Evolutionary conservation across 1,140 invertebrate species (phyloP).

Genomic region (Eurytemora carolleeae): DNA sequence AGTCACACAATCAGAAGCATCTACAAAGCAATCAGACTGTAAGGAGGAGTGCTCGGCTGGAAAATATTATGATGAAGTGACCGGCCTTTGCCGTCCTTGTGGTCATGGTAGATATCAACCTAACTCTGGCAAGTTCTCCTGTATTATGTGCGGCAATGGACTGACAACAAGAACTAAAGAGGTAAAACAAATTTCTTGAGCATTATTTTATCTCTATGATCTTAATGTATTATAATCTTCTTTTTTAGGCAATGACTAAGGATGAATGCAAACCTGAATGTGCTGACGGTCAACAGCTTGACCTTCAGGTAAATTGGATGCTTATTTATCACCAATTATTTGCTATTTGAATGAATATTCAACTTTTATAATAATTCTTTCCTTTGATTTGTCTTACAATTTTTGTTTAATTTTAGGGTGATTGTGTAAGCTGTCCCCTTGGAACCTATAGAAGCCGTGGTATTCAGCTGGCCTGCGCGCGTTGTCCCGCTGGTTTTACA

Average conservation of each 20-base stretch:
- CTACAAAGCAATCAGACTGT: constrained; percentile 65
- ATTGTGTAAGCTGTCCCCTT: constrained; percentile 72
- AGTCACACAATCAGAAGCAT: constrained; percentile 63
- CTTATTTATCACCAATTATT: no score
- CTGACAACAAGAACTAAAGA: constrained; percentile 79
- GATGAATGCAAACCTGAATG: constrained; percentile 71
- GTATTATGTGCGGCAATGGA: constrained; percentile 66
- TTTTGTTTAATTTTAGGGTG: no score
- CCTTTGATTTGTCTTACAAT: no score
- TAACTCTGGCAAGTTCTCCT: constrained; percentile 70
- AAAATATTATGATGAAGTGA: constrained; percentile 67
- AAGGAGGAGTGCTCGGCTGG: constrained; percentile 76
- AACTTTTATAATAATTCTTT: no score
- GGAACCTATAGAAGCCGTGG: constrained; percentile 76
- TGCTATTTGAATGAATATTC: no score
- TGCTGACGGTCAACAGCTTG: constrained; percentile 65
- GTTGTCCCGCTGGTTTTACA: constrained; percentile 68
- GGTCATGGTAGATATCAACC: constrained; percentile 86
- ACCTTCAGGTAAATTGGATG: constrained; percentile 61
- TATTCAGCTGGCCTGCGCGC: constrained; percentile 60
- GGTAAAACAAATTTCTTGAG: no score
- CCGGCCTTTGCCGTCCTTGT: constrained; percentile 64
- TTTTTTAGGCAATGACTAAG: constrained; percentile 18
- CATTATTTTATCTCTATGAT: no score
- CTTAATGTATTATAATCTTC: no score